Conservation (phyloP, 2,888 invertebrate genomes). For the Thereva unica region DNA sequence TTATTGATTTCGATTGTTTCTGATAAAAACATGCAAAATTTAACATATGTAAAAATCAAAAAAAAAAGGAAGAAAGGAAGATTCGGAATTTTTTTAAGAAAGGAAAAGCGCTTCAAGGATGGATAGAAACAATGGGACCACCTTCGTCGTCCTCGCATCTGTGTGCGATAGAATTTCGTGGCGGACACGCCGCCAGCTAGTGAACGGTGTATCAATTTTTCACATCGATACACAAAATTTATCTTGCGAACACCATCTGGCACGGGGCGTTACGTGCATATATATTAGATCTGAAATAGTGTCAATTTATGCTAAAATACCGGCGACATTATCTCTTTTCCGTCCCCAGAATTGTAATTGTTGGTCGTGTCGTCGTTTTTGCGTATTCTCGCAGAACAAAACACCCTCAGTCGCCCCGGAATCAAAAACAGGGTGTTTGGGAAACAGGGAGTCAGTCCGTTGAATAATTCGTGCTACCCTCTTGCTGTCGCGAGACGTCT, state of each 20-base stretch:
- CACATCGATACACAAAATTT: conserved; percentile 43
- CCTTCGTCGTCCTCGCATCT: background rate
- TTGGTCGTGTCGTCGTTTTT: conserved; percentile 27
- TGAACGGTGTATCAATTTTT: conserved; percentile 40
- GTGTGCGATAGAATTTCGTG: background rate
- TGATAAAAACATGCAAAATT: background rate
- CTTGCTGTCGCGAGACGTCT: no score
- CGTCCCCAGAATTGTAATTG: conserved; percentile 40
- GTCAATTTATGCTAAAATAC: conserved; percentile 41
- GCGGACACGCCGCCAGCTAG: background rate
- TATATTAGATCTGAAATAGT: conserved; percentile 42
- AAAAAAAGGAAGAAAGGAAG: conserved; percentile 1
- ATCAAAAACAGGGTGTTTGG: background rate
- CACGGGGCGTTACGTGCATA: conserved; percentile 41
- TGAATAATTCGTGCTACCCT: no score
- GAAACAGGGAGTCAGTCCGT: no score
- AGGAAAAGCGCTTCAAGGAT: conserved; percentile 1
- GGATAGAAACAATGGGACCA: background rate
- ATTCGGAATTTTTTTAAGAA: background rate
- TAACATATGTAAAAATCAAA: conserved; percentile 11
- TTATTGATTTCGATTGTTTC: conserved; percentile 36
- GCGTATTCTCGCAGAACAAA: conserved; percentile 1
- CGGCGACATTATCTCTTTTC: conserved; percentile 36
- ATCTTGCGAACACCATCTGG: conserved; percentile 41
- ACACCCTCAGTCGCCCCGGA: conserved; percentile 13